phyloP scores from a whole-genome alignment of 2,888 invertebrate species.

The Acrobasis consociella region DNA sequence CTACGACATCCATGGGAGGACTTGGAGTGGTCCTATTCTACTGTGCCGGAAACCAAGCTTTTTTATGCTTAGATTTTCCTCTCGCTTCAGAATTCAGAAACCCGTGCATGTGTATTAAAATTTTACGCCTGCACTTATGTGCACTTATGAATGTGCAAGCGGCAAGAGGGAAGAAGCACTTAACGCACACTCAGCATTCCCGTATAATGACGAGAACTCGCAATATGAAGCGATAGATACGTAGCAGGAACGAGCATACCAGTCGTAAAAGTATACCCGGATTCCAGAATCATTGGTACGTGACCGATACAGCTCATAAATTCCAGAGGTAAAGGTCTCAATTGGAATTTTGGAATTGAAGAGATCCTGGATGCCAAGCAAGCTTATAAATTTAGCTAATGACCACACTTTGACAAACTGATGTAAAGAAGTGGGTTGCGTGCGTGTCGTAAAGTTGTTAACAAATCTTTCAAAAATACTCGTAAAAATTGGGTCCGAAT shows the following conservation, averaged over 20 bases:
- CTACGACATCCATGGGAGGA: no score
- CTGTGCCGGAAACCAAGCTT: no score
- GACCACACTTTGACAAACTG: background rate
- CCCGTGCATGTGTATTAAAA: no score
- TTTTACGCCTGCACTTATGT: no score
- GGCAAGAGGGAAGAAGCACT: no score
- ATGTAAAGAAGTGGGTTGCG: background rate
- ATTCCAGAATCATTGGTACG: slow-evolving; percentile 4
- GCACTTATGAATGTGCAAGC: no score
- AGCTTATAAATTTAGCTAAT: background rate
- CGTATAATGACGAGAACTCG: background rate
- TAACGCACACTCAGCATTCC: no score
- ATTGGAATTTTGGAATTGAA: slow-evolving; percentile 15
- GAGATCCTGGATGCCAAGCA: slow-evolving; percentile 3
- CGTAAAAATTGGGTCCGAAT: background rate
- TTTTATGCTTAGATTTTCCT: no score
- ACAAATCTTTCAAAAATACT: background rate
- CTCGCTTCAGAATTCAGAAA: no score
- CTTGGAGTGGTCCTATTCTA: no score
- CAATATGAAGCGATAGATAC: background rate
- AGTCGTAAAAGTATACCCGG: slow-evolving; percentile 2
- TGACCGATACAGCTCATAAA: slow-evolving; percentile 23
- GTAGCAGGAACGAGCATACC: background rate
- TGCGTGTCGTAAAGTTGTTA: background rate
- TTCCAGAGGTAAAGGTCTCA: slow-evolving; percentile 7